A percentile compares a stretch with the other conserved stretches of the same genome.
These are phyloP conservation scores for Sisyra terminalis DNA, from an alignment of 2,888 invertebrate species.

Conservation along the genomic window DNA sequence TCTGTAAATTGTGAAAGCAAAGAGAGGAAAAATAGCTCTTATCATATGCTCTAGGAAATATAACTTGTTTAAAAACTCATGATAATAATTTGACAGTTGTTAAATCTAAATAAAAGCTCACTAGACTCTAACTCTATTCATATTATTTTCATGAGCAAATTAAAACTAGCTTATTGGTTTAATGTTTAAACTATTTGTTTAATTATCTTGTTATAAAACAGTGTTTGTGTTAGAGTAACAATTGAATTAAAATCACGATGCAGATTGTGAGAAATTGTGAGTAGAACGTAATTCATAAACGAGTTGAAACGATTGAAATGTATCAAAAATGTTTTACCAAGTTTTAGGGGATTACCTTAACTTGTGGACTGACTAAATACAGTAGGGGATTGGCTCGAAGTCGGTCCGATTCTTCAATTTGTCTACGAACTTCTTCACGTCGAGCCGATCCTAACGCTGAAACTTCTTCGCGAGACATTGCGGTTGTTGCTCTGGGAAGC, in stretches of 20 bases:
- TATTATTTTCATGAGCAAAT: too few relatives aligned
- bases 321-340: slow-evolving; percentile 16
- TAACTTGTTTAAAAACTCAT: not conserved
- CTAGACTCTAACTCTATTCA: not conserved
- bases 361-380: slow-evolving; percentile 92
- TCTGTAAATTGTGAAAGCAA: slow-evolving; percentile 28
- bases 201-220: not conserved
- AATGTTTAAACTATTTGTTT: not conserved
- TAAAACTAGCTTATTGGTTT: too few relatives aligned
- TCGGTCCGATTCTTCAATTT: slow-evolving; percentile 81
- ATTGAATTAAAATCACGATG: not conserved
- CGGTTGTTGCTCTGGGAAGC: slow-evolving; percentile 60
- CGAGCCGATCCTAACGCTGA: slow-evolving; percentile 85
- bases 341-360: slow-evolving; percentile 51
- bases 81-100: not conserved
- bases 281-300: slow-evolving; percentile 6
- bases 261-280: not conserved
- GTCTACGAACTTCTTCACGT: slow-evolving; percentile 84
- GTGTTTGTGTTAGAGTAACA: not conserved
- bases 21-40: slow-evolving; percentile 5
- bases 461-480: slow-evolving; percentile 90
- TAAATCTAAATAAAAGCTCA: not conserved
- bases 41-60: slow-evolving; percentile 1
- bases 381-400: slow-evolving; percentile 88
- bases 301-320: slow-evolving; percentile 1